Conservation (phyloP, 1,140 invertebrate species). For the Drosophila hydei region DNA sequence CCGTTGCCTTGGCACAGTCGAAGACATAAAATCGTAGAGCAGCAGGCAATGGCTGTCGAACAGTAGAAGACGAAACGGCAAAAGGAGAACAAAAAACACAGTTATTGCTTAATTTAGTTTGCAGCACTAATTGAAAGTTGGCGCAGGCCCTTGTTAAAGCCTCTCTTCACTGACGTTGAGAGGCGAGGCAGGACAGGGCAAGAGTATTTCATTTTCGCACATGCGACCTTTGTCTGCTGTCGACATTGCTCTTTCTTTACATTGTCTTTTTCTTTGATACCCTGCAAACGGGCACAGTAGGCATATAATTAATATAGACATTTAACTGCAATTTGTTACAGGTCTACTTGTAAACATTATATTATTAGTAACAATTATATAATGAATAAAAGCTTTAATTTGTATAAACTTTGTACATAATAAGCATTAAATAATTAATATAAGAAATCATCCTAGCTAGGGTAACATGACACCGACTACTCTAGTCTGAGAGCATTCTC, state of each 20-base stretch:
- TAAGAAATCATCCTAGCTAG: neutral
- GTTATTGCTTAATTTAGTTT: constrained; percentile 78
- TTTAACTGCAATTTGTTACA: too few species aligned
- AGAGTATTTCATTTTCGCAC: constrained; percentile 67
- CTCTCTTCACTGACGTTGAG: neutral
- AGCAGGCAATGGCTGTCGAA: neutral
- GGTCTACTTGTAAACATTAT: too few species aligned
- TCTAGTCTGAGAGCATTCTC: neutral
- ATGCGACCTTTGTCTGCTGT: constrained; percentile 58
- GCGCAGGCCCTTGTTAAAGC: constrained; percentile 31
- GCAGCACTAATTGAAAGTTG: constrained; percentile 75
- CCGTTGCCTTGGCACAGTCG: constrained; percentile 26
- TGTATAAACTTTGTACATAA: too few species aligned
- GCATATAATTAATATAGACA: neutral
- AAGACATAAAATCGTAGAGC: constrained; percentile 8
- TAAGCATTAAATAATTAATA: too few species aligned
- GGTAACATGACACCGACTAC: constrained; percentile 11
- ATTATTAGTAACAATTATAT: too few species aligned
- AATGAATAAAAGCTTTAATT: too few species aligned
- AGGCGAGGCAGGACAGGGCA: neutral
- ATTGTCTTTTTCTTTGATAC: constrained; percentile 4
- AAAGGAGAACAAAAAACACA: constrained; percentile 15
- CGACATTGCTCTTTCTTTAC: constrained; percentile 16
- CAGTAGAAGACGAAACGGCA: neutral
- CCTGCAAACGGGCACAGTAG: neutral